Conservation (phyloP, 2,113 vertebrate species). For the Heterotis niloticus region DNA sequence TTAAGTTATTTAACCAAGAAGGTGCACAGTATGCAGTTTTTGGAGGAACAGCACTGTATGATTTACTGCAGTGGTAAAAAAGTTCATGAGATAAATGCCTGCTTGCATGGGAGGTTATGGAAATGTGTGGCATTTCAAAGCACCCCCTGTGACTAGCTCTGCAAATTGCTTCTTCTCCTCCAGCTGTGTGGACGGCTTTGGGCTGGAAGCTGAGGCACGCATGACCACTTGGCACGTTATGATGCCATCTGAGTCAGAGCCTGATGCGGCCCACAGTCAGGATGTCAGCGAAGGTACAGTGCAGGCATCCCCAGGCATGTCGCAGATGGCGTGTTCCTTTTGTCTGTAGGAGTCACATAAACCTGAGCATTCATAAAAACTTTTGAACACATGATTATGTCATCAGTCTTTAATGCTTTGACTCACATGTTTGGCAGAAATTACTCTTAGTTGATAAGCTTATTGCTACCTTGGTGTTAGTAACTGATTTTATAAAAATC, state of each 20-base stretch:
- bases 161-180: conserved; percentile 19
- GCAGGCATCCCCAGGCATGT: neutral
- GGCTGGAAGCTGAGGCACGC: conserved; percentile 92
- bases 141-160: neutral
- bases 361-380: neutral
- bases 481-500: too few species aligned
- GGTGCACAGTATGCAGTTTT: too few species aligned
- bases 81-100: neutral
- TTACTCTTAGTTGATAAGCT: too few species aligned
- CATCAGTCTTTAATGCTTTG: neutral
- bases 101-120: neutral
- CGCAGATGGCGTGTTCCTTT: neutral
- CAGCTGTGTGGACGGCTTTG: conserved; percentile 92
- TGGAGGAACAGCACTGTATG: too few species aligned
- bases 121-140: neutral
- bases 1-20: too few species aligned
- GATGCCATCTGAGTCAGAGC: conserved; percentile 85
- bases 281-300: conserved; percentile 88
- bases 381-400: neutral
- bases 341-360: neutral
- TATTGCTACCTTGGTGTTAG: too few species aligned
- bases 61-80: too few species aligned
- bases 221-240: conserved; percentile 99
- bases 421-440: too few species aligned
- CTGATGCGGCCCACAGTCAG: conserved; percentile 79